Base-by-base conservation (phyloP, 2,113 vertebrate species). In the Mobula hypostoma region DNA sequence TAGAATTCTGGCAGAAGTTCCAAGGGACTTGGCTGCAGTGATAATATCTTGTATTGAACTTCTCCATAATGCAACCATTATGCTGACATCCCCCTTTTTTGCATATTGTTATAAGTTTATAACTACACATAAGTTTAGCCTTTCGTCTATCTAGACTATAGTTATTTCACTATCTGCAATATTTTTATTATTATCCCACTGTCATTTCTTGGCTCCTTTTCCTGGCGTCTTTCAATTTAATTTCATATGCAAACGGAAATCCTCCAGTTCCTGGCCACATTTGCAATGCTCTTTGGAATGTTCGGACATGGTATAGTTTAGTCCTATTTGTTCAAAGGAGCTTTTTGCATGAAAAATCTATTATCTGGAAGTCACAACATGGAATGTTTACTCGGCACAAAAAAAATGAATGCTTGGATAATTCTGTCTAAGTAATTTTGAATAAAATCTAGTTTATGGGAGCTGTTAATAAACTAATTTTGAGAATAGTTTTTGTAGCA, bases 201-300 rank as follows among this genome's bases (percentile, higher is more conserved):
- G 27, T 29, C 27, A 61, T 58, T 85, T 82, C 32, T 83, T 88
- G 27, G 5, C 58, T 88, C 83, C 83, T 29, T 88, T 48, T 61
- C 56, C 61, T 27, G 58, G 24, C 29, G 83, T 88, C 83, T 88
- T 88, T 61, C 83, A 88, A 63, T 61, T 56, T 88, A 24, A 88
- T 88, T 88, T 88, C 83, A 32, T 90, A 90, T 90, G 58, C 61
- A 36, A 29, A 66, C 61, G 40, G 85, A 68, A 90, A 90, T n/a
- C 14, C 61, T 90, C n/a, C 61, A 66, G 85, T 90, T 90, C 61
- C 85, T n/a, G n/a, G 85, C 61, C 61, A 90, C n/a, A 90, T 32
- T n/a, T 68, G 5, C 61, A 90, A 90, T 32, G 85, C 85, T 90
- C 66, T 63, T 90, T 66, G 85, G 61, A 66, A 66, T 90, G 85